Base-by-base conservation (phyloP, 2,113 vertebrate species). In the Mustela nigripes region DNA sequence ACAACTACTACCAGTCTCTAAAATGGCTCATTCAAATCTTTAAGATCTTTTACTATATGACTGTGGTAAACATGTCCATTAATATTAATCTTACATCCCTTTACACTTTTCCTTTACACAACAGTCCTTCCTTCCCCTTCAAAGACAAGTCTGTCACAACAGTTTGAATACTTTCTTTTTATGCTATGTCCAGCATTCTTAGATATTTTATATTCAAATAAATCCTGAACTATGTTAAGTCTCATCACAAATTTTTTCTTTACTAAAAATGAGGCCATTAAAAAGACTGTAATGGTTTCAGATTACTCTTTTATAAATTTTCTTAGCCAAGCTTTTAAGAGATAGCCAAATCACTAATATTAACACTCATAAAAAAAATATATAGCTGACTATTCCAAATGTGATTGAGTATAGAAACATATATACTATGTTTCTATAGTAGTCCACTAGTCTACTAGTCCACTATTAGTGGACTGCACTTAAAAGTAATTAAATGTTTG, bases 191-290 rank as follows among this genome's bases (percentile, higher is more conserved):
- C 81, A 39, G 65, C n/a, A 45, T 63, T 92, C 65, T 78, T 1
- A 87, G 39, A 12, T 42, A 58, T 89, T 53, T 96, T 85, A 48
- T 19, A 86, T 86, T 93, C 89, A 82, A 39, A 89, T n/a, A 78
- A 71, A 86, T 14, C 76, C 36, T 76, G 15, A 50, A 74, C 63
- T 63, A 53, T 7, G 7, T 28, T 62, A 63, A 63, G 11, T 65
- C 31, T n/a, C 21, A 26, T 62, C 56, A 58, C 14, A 36, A 36
- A 36, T 15, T 79, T 65, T 31, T 42, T 76, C 58, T 45, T 91
- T 58, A 80, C 60, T 69, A 33, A 97, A 91, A 92, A 73, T 10
- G 31, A 87, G 63, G 33, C 94, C 65, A 78, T 48, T 93, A 16
- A 36, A 65, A 94, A 16, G 45, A n/a, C 1, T 45, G 18, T 28